Base-by-base conservation (phyloP, 2,888 invertebrate genomes). In the Agrochola litura region DNA sequence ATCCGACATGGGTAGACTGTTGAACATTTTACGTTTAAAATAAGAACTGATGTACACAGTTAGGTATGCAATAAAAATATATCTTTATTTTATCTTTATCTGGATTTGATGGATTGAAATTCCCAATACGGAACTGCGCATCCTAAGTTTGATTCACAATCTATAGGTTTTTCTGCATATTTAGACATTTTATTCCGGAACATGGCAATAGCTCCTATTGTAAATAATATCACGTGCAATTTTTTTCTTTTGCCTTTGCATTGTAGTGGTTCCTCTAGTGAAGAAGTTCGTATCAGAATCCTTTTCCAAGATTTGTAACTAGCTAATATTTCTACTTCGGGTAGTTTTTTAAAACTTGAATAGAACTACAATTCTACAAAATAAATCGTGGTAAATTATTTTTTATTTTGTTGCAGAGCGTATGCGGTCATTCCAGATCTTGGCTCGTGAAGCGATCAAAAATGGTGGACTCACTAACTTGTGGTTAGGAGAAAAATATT, bases 391-490 rank as follows among this genome's bases (percentile, higher is more conserved):
- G 10, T 6, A 16, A 12, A 19, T 65, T 37, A 56, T 16, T 14
- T 49, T 16, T 2, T 12, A 56, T 60, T 79, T 58, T 79, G 46
- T 86, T 88, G 37, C 82, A 92, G 92, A 78, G 67, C 88, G 89
- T 16, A 91, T 92, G 89, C 85, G 79, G 41, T n/a, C 79, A 1
- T 72, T 91, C 0, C 77, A 90, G 69, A 79, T 71, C 0, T 66
- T 89, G 2, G 91, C 88, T 0, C 80, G 81, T 1, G 89, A 89
- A 76, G 89, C 91, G 0, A 81, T 90, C 0, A 89, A 88, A 56
- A 86, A 88, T 68, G 91, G 89, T 8, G 92, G 92, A 0, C 70
- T 90, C 5, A 87, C 89, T 0, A 64, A 79, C 30, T 5, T 69
- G 5, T 83, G 90, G 82, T 25, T 88, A 14, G 87, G 70, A 0